Conservation (phyloP, 2,888 invertebrate genomes). For the Eudasyphora cyanicolor region DNA sequence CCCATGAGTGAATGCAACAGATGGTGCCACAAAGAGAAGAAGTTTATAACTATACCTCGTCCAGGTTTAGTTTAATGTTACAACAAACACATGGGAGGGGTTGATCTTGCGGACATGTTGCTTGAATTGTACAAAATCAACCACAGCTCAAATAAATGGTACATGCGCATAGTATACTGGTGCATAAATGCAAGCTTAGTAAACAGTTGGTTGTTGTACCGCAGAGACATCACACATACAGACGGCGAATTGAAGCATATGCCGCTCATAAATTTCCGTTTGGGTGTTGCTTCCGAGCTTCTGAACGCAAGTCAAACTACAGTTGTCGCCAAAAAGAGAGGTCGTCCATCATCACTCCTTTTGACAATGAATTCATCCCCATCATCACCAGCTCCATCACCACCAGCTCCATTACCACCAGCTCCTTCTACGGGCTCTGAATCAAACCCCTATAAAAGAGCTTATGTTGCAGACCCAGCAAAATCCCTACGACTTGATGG, state of each 20-base stretch:
- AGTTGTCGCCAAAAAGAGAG: constrained; percentile 36
- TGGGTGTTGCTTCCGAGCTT: constrained; percentile 59
- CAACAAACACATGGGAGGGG: constrained; percentile 30
- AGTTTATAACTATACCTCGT: constrained; percentile 20
- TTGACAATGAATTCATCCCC: constrained; percentile 48
- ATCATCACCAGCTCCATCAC: constrained; percentile 41
- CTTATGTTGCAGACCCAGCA: constrained; percentile 23
- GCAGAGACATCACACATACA: constrained; percentile 32
- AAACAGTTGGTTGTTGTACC: constrained; percentile 34
- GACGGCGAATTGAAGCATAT: constrained; percentile 43
- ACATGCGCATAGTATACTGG: constrained; percentile 58
- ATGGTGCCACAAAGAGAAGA: constrained; percentile 52
- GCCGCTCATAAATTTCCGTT: constrained; percentile 59
- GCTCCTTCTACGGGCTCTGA: background rate
- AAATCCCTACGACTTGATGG: constrained; percentile 49
- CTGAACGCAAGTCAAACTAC: constrained; percentile 42
- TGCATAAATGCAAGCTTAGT: constrained; percentile 35
- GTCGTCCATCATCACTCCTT: constrained; percentile 56
- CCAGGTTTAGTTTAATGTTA: background rate
- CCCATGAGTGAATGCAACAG: constrained; percentile 24
- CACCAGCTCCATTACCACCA: constrained; percentile 40
- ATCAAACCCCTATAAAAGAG: constrained; percentile 1
- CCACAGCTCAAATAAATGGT: too few relatives aligned
- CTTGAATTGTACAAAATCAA: too few relatives aligned
- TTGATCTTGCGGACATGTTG: constrained; percentile 60